These are phyloP conservation scores for Etia nguti DNA, from an alignment of 2,113 vertebrate species.

Conservation along the genomic window DNA sequence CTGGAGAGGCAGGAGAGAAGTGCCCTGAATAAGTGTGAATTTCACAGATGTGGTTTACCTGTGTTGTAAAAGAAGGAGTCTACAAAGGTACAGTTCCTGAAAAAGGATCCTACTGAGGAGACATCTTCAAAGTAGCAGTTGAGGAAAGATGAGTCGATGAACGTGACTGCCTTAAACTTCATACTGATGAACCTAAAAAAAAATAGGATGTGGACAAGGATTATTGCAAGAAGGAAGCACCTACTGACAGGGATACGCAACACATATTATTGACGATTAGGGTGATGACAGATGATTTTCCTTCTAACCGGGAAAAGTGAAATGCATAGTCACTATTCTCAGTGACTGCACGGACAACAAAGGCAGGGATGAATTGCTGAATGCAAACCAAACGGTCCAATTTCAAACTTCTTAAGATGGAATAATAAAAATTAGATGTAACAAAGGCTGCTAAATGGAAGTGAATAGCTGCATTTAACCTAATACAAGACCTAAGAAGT, in stretches of 20 bases:
- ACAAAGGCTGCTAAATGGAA: neutral
- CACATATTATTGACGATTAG: neutral
- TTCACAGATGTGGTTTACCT: constrained; percentile 65
- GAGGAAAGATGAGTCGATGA: constrained; percentile 89
- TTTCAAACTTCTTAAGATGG: neutral
- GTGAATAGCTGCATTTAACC: neutral
- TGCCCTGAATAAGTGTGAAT: neutral
- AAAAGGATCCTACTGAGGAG: constrained; percentile 87
- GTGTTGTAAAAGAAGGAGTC: constrained; percentile 88
- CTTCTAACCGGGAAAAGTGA: neutral
- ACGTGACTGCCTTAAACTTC: constrained; percentile 92
- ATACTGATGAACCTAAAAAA: constrained; percentile 82
- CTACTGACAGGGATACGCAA: neutral
- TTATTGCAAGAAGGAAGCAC: neutral
- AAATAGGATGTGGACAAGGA: neutral
- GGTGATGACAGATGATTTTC: neutral
- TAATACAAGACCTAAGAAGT: neutral
- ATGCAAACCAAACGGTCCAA: neutral
- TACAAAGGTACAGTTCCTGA: constrained; percentile 89
- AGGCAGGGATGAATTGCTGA: neutral
- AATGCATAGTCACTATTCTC: neutral
- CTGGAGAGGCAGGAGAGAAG: neutral
- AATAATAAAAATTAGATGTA: neutral
- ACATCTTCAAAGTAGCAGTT: constrained; percentile 91
- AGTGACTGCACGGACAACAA: neutral